Base-by-base conservation (phyloP, 2,888 invertebrate genomes). In the Pterostichus niger region DNA sequence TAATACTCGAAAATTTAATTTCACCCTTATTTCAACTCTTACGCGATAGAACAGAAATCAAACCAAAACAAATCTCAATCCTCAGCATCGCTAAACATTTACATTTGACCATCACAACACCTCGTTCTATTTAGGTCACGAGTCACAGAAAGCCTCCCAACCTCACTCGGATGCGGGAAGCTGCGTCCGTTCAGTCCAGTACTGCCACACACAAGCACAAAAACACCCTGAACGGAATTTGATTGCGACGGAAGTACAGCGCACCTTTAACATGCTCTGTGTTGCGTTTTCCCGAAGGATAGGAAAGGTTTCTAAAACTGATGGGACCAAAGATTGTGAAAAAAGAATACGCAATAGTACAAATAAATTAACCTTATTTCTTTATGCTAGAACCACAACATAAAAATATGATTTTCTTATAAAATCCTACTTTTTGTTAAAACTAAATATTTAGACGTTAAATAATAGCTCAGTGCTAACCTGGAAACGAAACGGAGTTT, bases 211-310 rank as follows among this genome's bases (percentile, higher is more conserved):
- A 49, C 9, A 13, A 56, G n/a, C 33, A n/a, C 6, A 11, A 64
- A 54, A 33, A 64, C 35, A 33, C 64, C 64, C 59, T 49, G 13
- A 49, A 49, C 49, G 13, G n/a, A 49, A 49, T 49, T 49, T 49
- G 49, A 49, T 49, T 49, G 49, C 49, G 13, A 49, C n/a, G 49
- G 49, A 24, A 49, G 13, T 11, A 49, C 10, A 49, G 49, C 11
- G n/a, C n/a, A 40, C 1, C 6, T 40, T 49, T 49, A 49, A 10
- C n/a, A 49, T n/a, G 49, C 24, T 40, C 40, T 9, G 40, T 40
- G 9, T 9, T 40, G 6, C 40, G 40, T 40, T 40, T 40, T 40
- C 7, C 40, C 40, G 5, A 40, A 7, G 40, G 40, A 5, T 24
- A 9, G 40, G 9, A 40, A 40, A 1, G 40, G 40, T 40, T 40